Evolutionary conservation across 2,888 invertebrate species (phyloP), one percentile per base, ranked within the genome.

Genomic region (Eudasyphora cyanicolor): DNA sequence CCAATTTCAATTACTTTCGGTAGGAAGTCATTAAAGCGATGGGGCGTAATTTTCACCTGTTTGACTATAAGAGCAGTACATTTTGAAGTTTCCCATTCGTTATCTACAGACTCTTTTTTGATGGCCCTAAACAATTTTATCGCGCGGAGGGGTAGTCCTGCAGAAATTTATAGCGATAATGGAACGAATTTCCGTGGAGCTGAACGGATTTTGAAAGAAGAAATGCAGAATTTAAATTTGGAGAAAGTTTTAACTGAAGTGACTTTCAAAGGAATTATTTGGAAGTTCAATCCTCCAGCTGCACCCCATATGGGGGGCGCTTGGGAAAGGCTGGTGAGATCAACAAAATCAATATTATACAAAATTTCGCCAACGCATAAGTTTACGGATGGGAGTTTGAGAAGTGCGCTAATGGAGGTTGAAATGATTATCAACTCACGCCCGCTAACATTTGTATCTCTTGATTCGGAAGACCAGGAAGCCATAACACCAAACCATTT

Each of bases 101-200:
- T n/a, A n/a, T n/a, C n/a, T n/a, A n/a, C n/a, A n/a, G n/a, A n/a
- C n/a, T n/a, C n/a, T n/a, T n/a, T n/a, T n/a, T n/a, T n/a, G n/a
- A n/a, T n/a, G n/a, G n/a, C 49, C 3, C 64, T 86, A 0, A 70
- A 76, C 17, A 85, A 85, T 35, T 82, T 82, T 57, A 35, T 85
- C 0, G 60, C 71, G n/a, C 71, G 84, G 32, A 73, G 84, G n/a
- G 82, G 86, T 8, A 71, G 51, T 6, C 85, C 85, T 14, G 75
- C 74, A 32, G 79, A 86, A 62, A 84, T 86, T 35, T 86, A 81
- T 17, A 78, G 79, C 27, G 80, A 85, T 51, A 83, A 82, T 14
- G 85, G 82, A 0, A 79, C 76, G 2, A 82, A 86, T 73, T 86
- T 86, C 19, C 79, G 57, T 10, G 81, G 74, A 8, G 71, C 76